These are phyloP conservation scores for Platichthys flesus DNA, from an alignment of 2,113 vertebrate species.

Conservation along the genomic window DNA sequence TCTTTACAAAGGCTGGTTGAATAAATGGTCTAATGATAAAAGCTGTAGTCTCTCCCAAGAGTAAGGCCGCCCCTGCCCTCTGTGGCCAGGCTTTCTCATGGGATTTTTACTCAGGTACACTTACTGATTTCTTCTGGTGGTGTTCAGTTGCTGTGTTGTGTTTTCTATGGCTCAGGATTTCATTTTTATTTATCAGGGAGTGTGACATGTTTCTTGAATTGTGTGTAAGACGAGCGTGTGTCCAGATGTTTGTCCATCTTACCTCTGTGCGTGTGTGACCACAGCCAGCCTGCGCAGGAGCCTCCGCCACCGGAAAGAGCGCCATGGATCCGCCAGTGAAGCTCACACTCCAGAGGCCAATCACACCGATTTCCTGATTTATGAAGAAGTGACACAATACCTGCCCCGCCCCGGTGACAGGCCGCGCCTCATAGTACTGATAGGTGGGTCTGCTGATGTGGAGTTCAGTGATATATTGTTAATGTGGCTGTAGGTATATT, in stretches of 20 bases:
- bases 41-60: conserved; percentile 84
- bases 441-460: conserved; percentile 81
- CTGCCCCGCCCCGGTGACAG: conserved; percentile 85
- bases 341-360: conserved; percentile 67
- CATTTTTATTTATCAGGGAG: background rate
- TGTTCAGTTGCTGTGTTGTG: conserved; percentile 51
- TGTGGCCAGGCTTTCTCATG: conserved; percentile 84
- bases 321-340: conserved; percentile 77
- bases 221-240: background rate
- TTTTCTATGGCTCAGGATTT: conserved; percentile 17
- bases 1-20: conserved; percentile 37
- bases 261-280: conserved; percentile 8
- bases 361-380: conserved; percentile 85
- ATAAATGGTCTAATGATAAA: conserved; percentile 76
- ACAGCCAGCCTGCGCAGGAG: conserved; percentile 91
- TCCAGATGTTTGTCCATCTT: background rate
- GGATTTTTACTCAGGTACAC: conserved; percentile 85
- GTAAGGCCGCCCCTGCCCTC: conserved; percentile 78
- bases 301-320: conserved; percentile 88
- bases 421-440: conserved; percentile 91
- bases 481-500: background rate
- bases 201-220: background rate
- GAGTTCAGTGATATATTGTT: background rate
- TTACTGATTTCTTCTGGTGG: conserved; percentile 54
- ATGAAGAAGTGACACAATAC: conserved; percentile 91